Conservation (phyloP, 2,113 vertebrate genomes). For the Hippocampus guttulatus region DNA sequence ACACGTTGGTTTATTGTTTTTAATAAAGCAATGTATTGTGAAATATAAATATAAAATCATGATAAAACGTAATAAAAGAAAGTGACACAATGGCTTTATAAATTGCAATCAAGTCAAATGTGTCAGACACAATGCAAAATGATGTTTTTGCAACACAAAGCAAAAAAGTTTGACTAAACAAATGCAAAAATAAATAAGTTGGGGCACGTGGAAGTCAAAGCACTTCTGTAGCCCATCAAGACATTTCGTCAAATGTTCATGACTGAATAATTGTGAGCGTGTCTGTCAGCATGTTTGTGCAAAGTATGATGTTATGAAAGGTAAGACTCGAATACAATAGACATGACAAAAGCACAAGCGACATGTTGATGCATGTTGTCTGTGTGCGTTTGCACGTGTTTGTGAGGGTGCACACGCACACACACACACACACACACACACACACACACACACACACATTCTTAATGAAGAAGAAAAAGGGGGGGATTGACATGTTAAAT, state of each 20-base stretch:
- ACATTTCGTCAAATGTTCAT: neutral
- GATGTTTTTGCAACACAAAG: neutral
- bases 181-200: too few species aligned
- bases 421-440: conserved; percentile 12
- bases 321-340: conserved; percentile 40
- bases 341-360: conserved; percentile 52
- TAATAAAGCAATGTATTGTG: too few species aligned
- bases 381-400: conserved; percentile 36
- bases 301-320: conserved; percentile 40
- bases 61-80: neutral
- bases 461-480: conserved; percentile 31
- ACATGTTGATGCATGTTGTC: conserved; percentile 52
- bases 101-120: too few species aligned
- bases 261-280: neutral
- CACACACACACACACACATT: conserved; percentile 21
- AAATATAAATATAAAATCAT: neutral
- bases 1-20: too few species aligned
- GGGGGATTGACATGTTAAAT: conserved; percentile 42
- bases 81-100: too few species aligned
- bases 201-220: neutral
- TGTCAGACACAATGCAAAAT: too few species aligned
- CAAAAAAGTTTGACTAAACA: neutral
- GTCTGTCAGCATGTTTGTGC: neutral
- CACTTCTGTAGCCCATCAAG: neutral
- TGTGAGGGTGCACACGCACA: conserved; percentile 4